Evolutionary conservation across 2,797 vertebrate genomes (phyloP), one percentile per base, ranked within the genome.

Genomic region (Leuciscus waleckii): DNA sequence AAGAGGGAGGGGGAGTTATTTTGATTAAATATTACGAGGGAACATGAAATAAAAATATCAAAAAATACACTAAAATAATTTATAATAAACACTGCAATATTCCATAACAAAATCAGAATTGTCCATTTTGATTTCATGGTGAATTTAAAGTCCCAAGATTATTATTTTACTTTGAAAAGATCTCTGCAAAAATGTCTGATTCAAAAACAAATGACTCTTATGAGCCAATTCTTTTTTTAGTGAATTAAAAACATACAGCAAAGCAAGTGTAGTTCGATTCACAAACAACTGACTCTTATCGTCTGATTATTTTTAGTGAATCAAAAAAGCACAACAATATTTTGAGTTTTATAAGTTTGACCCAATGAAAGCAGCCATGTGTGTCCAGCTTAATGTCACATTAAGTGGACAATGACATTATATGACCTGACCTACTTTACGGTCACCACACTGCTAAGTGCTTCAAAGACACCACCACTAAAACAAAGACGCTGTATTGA

Each of bases 401-500:
- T 87, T 68, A 78, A 81, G 76, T 68, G 70, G 43, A 75, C 79
- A 79, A 84, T 77, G 43, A 61, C 58, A 41, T 32, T 54, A 46
- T 29, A 83, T 13, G 78, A 56, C 56, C 58, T 32, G 84, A 73
- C 16, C 84, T 65, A 73, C 58, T 75, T 88, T 49, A 61, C 37
- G 0, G 21, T 76, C 74, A 56, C 61, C n/a, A 5, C 58, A 29
- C n/a, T 26, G n/a, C 11, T 37, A 19, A 77, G n/a, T 63, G 21
- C 56, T 49, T 35, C 19, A 75, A 29, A 46, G 23, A 49, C 54
- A 63, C 56, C 21, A n/a, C 56, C 56, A 49, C 70, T 63, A n/a
- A 65, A 49, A 35, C 70, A 65, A 75, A 21, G 26, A n/a, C 1
- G 1, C 58, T 37, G 43, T 49, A 74, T 46, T 63, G 56, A 46